A percentile compares a stretch with the other conserved stretches of the same genome.
Conservation (phyloP, 2,797 vertebrate species). For the Neomorphus geoffroyi region DNA sequence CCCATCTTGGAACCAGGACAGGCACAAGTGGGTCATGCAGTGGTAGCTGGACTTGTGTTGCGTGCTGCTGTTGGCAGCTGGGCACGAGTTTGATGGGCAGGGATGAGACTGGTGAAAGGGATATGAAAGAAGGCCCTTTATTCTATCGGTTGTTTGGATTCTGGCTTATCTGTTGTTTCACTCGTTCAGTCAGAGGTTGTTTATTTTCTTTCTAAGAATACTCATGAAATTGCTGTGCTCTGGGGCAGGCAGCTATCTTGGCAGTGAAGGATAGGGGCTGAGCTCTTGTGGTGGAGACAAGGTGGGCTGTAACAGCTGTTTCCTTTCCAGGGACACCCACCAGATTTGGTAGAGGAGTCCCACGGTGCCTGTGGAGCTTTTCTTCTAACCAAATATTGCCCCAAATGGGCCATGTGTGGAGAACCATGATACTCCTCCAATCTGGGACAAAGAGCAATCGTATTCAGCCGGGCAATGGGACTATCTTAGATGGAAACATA, state of each 20-base stretch:
- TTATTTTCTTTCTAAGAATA: background rate
- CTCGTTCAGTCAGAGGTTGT: background rate
- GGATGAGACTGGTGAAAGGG: background rate
- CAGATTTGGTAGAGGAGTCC: background rate
- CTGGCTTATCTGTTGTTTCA: background rate
- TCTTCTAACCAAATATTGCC: background rate
- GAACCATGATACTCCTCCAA: background rate
- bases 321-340: background rate
- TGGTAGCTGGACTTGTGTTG: background rate
- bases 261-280: background rate
- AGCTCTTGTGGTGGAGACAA: background rate
- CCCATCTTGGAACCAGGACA: background rate
- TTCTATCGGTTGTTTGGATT: background rate
- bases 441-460: background rate
- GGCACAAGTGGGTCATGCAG: fast-evolving
- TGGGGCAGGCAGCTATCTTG: background rate
- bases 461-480: fast-evolving
- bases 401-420: background rate
- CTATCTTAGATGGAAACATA: background rate
- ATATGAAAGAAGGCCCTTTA: background rate
- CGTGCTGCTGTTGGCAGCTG: background rate
- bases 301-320: fast-evolving
- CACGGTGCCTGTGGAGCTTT: background rate
- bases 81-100: fast-evolving
- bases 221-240: background rate